These are phyloP conservation scores for Sebastes diploproa DNA, from an alignment of 2,797 vertebrate genomes.

Conservation along the genomic window DNA sequence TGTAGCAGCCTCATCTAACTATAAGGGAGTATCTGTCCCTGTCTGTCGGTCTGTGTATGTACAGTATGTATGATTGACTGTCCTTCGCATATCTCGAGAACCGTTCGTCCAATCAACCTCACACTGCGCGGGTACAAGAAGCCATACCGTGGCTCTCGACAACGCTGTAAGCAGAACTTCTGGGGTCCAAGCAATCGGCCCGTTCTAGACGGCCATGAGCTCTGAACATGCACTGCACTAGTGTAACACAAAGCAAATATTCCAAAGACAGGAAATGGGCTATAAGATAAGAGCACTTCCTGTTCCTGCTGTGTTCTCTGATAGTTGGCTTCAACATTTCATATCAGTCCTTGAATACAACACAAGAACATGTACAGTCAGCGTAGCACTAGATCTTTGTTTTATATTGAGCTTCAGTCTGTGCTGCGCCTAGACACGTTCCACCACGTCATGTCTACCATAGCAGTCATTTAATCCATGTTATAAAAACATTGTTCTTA, in stretches of 20 bases:
- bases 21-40: too few species aligned
- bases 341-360: not conserved
- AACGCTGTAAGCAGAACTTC: too few species aligned
- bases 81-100: too few species aligned
- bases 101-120: too few species aligned
- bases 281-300: constrained; percentile 49
- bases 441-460: not conserved
- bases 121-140: too few species aligned
- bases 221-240: too few species aligned
- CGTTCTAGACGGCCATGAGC: too few species aligned
- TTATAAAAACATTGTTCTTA: not conserved
- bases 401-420: not conserved
- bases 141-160: too few species aligned
- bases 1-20: too few species aligned
- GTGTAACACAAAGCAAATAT: not conserved
- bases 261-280: constrained; percentile 37
- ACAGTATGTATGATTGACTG: too few species aligned
- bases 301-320: constrained; percentile 50
- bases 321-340: not conserved
- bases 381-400: not conserved
- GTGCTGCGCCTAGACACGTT: constrained; percentile 14
- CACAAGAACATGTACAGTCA: not conserved
- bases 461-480: not conserved
- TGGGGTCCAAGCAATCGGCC: too few species aligned
- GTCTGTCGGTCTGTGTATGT: too few species aligned